phyloP scores from a whole-genome alignment of 2,888 invertebrate species.

The Ophraella communa region DNA sequence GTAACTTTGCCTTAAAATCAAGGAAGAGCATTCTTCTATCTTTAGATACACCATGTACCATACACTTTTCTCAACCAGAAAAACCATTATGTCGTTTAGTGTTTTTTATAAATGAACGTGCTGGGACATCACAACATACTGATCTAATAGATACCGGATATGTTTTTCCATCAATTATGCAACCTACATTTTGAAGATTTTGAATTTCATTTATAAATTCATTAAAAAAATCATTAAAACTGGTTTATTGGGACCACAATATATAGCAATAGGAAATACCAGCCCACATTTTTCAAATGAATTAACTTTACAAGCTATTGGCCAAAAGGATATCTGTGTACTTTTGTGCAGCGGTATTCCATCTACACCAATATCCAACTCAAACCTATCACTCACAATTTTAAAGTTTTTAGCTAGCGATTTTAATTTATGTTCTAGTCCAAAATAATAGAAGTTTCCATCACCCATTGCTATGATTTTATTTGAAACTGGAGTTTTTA shows the following conservation, averaged over 20 bases:
- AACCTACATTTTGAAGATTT: constrained; percentile 23
- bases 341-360: constrained; percentile 32
- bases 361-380: constrained; percentile 27
- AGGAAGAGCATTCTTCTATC: constrained; percentile 34
- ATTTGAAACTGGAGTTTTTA: constrained; percentile 24
- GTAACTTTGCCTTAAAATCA: background rate
- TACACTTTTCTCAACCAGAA: constrained; percentile 34
- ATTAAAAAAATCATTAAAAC: background rate
- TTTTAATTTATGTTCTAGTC: too few species aligned
- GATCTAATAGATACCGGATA: constrained; percentile 19
- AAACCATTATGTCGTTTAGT: constrained; percentile 38
- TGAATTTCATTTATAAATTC: too few species aligned
- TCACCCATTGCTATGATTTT: constrained; percentile 4
- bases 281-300: background rate
- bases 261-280: background rate
- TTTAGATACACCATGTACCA: constrained; percentile 24
- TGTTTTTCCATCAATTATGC: constrained; percentile 12
- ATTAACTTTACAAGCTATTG: background rate
- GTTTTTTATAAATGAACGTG: constrained; percentile 30
- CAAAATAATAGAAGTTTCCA: constrained; percentile 28
- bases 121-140: constrained; percentile 39
- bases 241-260: background rate
- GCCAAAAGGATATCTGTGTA: constrained; percentile 6
- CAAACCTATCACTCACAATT: background rate
- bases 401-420: background rate